Percentiles rank a stretch among this genome's conserved stretches.
These are phyloP conservation scores for Melieria omissa DNA, from an alignment of 2,888 invertebrate species.

Conservation along the genomic window DNA sequence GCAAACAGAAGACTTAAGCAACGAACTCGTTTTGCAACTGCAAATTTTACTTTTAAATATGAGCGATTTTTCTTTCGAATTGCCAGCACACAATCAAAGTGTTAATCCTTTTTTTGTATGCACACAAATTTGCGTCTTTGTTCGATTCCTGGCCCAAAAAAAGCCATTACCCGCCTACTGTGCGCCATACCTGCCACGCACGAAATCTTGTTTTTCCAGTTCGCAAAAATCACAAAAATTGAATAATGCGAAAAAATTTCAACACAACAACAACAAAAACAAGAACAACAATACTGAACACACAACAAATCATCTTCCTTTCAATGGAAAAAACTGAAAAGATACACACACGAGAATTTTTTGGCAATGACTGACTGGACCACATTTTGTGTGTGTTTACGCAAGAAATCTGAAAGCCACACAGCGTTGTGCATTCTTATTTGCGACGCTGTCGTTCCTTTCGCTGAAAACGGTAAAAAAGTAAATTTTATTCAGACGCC, in stretches of 20 bases:
- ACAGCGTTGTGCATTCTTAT: slow-evolving; percentile 7
- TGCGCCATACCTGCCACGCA: background rate
- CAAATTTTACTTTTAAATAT: background rate
- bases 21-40: background rate
- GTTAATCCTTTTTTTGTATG: background rate
- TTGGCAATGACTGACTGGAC: slow-evolving; percentile 35
- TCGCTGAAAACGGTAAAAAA: slow-evolving; percentile 65
- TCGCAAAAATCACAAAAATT: background rate
- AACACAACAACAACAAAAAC: background rate
- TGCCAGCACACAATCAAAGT: background rate
- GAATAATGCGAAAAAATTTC: background rate
- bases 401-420: background rate
- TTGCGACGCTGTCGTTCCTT: slow-evolving; percentile 50
- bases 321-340: slow-evolving; percentile 2
- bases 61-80: background rate
- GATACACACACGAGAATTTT: slow-evolving; percentile 4
- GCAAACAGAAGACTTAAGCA: too few relatives aligned
- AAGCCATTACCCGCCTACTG: background rate
- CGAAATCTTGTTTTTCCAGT: slow-evolving; percentile 11
- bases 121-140: background rate
- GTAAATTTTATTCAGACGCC: slow-evolving; percentile 58
- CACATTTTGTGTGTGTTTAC: slow-evolving; percentile 21
- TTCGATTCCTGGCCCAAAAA: background rate
- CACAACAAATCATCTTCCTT: background rate
- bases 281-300: background rate